Base-by-base conservation (phyloP, 1,140 invertebrate species). In the Spodoptera frugiperda region DNA sequence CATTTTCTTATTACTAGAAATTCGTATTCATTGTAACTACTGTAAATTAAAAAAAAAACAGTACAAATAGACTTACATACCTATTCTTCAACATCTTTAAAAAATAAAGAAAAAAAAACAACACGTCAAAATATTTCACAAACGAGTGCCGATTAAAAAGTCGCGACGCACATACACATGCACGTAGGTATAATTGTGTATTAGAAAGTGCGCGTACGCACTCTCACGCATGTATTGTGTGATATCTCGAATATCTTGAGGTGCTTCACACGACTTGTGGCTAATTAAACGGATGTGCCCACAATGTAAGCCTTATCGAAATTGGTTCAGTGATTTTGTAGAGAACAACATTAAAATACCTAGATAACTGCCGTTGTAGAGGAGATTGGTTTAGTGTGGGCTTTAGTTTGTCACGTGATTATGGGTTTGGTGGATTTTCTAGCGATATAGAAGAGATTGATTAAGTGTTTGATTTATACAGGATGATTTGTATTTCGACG, bases 271-370 rank as follows among this genome's bases (percentile, higher is more conserved):
- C 71, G 39, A 48, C 54, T 59, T 59, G 39, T 19, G 61, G 10
- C 61, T 73, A 73, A 73, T 73, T 73, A 73, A 73, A 73, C 61
- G 61, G 61, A 65, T 65, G 61, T 65, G 48, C 44, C 44, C 44
- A 61, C 71, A 73, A 73, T 73, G 71, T 73, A 59, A 48, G 46
- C 55, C 71, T 73, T 73, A 73, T 73, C 71, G 71, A 73, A 73
- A 73, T 73, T 73, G 71, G 71, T 73, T 73, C 71, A 73, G 71
- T 73, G 71, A 73, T 73, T 73, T 73, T 61, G 55, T 73, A 73
- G 55, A 48, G 17, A 65, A 44, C 17, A 65, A 44, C 17, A 48
- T 65, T 48, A 65, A 65, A 65, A 65, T 65, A 49, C 44, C 61
- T 65, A 48, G 44, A 49, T 65, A 65, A 49, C 12, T 61, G 3